A percentile compares a stretch with the other conserved stretches of the same genome.
Conservation (phyloP, 1,140 invertebrate species). For the Neoseiulus cucumeris region DNA sequence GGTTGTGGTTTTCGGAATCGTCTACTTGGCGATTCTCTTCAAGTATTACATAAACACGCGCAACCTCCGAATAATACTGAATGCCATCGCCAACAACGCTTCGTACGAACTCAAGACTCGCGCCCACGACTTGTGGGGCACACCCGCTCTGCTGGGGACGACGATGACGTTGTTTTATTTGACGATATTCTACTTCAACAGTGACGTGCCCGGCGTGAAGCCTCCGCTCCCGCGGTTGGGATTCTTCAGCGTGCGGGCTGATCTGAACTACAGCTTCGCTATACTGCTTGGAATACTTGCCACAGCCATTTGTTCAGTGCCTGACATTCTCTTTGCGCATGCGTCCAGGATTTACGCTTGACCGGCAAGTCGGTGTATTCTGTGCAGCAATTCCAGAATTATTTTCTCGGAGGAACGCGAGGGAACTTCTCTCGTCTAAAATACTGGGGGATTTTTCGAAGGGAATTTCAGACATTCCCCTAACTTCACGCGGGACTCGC, state of each 20-base stretch:
- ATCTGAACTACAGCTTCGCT: conserved; percentile 4
- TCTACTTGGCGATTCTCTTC: not conserved
- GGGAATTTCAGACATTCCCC: no score
- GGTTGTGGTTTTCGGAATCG: not conserved
- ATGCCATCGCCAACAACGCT: not conserved
- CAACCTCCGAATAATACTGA: not conserved
- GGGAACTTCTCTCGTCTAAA: no score
- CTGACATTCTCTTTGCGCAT: not conserved
- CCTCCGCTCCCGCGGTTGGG: not conserved
- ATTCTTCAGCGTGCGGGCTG: not conserved
- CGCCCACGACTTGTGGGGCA: not conserved
- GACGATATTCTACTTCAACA: conserved; percentile 4
- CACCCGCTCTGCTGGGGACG: not conserved
- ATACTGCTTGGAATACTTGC: not conserved
- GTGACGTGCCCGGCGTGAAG: not conserved
- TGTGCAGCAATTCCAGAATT: no score
- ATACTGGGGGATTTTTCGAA: no score
- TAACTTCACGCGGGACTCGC: no score
- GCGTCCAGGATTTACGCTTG: not conserved
- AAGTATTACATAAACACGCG: not conserved
- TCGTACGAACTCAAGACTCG: not conserved
- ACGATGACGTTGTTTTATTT: not conserved
- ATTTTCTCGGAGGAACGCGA: no score
- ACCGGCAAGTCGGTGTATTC: no score
- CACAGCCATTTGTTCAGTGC: not conserved